phyloP scores from a whole-genome alignment of 2,888 invertebrate species.

The Muschampia plurimacula region DNA sequence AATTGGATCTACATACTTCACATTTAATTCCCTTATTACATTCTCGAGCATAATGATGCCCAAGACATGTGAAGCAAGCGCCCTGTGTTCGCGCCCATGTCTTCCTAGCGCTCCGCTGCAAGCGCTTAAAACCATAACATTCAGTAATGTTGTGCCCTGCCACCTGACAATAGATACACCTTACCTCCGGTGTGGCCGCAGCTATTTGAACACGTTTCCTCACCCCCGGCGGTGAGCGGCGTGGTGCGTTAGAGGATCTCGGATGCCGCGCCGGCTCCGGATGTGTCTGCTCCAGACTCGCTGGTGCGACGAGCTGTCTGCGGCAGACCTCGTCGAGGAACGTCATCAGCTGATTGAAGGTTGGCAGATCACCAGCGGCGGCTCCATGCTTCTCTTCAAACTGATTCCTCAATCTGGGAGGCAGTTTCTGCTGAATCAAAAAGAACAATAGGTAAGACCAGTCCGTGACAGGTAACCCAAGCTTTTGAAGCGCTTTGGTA shows the following conservation, averaged over 20 bases:
- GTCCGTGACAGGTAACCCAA: not conserved
- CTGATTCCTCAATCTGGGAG: not conserved
- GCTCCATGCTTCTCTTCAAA: not conserved
- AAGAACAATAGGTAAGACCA: not conserved
- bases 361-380: not conserved
- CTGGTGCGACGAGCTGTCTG: not conserved
- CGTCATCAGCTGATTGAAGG: not conserved
- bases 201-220: not conserved
- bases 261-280: not conserved
- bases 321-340: slow-evolving; percentile 3
- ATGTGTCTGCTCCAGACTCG: not conserved
- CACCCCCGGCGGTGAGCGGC: not conserved
- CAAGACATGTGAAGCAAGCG: not conserved
- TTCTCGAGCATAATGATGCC: not conserved
- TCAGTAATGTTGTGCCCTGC: not conserved
- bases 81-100: not conserved
- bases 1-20: not conserved
- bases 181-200: not conserved
- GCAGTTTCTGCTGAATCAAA: not conserved
- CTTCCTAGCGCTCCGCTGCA: not conserved
- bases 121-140: not conserved
- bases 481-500: not conserved
- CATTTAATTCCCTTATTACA: not conserved
- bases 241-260: not conserved
- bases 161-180: not conserved